These are phyloP conservation scores for Cyclura pinguis DNA, from an alignment of 2,797 vertebrate genomes.

Conservation along the genomic window DNA sequence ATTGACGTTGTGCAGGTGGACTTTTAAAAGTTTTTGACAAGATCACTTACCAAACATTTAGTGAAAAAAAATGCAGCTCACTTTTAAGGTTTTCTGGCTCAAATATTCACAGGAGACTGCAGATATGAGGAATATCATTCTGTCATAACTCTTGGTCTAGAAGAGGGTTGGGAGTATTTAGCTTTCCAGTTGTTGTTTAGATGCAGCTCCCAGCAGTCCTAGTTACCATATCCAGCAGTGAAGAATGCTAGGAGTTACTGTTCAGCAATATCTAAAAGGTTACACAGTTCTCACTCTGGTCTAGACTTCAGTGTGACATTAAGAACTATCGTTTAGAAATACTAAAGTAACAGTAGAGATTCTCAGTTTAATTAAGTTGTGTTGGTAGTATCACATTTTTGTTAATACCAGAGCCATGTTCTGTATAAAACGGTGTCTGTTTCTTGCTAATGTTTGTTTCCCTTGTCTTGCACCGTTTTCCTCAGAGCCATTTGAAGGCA, in stretches of 20 bases:
- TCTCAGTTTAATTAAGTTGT: background rate
- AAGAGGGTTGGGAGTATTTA: background rate
- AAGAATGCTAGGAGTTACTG: too few species aligned
- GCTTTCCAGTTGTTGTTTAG: too few species aligned
- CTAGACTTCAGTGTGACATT: background rate
- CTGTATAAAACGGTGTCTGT: background rate
- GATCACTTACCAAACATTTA: background rate
- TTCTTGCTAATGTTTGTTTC: background rate
- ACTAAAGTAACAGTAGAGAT: background rate
- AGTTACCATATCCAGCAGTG: too few species aligned
- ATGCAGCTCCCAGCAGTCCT: too few species aligned
- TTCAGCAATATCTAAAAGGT: too few species aligned
- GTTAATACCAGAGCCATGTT: background rate
- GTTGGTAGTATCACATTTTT: background rate
- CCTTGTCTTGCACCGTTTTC: slow-evolving; percentile 50
- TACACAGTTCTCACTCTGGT: too few species aligned
- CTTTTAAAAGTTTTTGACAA: background rate
- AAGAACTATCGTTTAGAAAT: background rate
- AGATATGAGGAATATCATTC: background rate
- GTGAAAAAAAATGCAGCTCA: background rate
- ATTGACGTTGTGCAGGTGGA: background rate
- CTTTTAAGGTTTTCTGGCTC: background rate
- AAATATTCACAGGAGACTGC: background rate
- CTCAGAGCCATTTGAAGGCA: slow-evolving; percentile 97
- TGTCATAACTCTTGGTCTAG: background rate